Evolutionary conservation across 2,797 vertebrate species (phyloP), one percentile per base, ranked within the genome.

Genomic region (Acrocephalus scirpaceus): DNA sequence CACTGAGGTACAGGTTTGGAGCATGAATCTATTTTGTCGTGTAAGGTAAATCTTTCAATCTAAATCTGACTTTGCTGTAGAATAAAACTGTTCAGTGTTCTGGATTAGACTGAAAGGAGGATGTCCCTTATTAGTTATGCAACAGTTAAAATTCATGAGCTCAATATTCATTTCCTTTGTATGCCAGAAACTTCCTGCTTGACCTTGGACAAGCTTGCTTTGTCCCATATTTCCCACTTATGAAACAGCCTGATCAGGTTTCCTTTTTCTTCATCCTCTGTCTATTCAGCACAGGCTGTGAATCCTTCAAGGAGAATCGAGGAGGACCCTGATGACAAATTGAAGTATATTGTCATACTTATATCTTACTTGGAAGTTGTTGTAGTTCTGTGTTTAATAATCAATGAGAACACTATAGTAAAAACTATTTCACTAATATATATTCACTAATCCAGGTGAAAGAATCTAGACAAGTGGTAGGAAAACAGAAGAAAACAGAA

Each of bases 121-220:
- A 78, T 89, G 77, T 92, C 58, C 75, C 90, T 74, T 79, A 34
- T 74, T 91, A 75, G 76, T 92, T 93, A 87, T 9, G 45, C 80
- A 95, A 81, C 86, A 79, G 88, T 32, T 67, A 60, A 91, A 88
- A 96, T 96, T 88, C 86, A 85, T 96, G 83, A 91, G 81, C 88
- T 94, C 96, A 81, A 84, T 90, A 93, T 94, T 95, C 9, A 93
- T 95, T 96, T 97, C 92, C 94, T 88, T 91, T 93, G 76, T 75
- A 91, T 94, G 95, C 92, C 88, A 96, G 90, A 92, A 91, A 67
- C 91, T 84, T 95, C 92, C 91, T 94, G 62, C 8, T 6, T 91
- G 94, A 92, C 91, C 90, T 88, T 69, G 80, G 80, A 65, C 77
- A 51, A 44, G 38, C 80, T 86, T 69, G 56, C 72, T 92, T 95